A percentile compares a stretch with the other conserved stretches of the same genome.
phyloP scores from a whole-genome alignment of 2,113 vertebrate species.

The Rhinopomastus cyanomelas region DNA sequence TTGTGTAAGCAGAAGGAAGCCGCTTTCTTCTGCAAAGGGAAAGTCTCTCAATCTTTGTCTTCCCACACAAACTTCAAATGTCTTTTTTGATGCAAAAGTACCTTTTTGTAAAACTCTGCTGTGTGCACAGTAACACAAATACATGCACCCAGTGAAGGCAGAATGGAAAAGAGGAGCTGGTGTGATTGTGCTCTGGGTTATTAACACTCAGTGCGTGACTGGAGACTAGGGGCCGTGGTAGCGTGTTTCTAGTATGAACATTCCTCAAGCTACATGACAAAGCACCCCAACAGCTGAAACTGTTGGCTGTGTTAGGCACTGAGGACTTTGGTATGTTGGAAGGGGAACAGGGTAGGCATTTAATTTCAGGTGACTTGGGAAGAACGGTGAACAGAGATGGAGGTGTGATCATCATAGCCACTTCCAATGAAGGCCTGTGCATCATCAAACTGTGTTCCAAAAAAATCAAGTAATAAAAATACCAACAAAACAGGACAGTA shows the following conservation, averaged over 20 bases:
- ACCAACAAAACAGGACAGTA: neutral
- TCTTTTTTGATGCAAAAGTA: neutral
- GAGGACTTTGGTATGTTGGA: neutral
- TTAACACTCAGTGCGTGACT: neutral
- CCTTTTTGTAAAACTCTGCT: neutral
- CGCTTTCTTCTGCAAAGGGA: neutral
- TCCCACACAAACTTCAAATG: neutral
- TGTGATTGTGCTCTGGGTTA: neutral
- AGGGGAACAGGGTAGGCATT: neutral
- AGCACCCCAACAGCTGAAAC: neutral
- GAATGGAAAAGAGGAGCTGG: neutral
- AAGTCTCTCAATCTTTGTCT: neutral
- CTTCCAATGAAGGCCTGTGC: neutral
- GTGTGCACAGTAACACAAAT: fast-evolving
- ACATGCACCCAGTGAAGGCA: neutral
- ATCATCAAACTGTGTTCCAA: neutral
- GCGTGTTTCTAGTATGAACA: neutral
- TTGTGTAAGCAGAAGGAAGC: neutral
- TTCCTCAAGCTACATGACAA: neutral
- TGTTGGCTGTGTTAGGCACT: no score
- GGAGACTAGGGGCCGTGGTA: neutral
- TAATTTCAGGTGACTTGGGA: neutral
- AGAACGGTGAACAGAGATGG: neutral
- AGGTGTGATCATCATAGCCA: fast-evolving
- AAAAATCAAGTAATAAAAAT: neutral